Evolutionary conservation across 2,888 invertebrate genomes (phyloP), one percentile per base, ranked within the genome.

Genomic region (Agonum fuliginosum): DNA sequence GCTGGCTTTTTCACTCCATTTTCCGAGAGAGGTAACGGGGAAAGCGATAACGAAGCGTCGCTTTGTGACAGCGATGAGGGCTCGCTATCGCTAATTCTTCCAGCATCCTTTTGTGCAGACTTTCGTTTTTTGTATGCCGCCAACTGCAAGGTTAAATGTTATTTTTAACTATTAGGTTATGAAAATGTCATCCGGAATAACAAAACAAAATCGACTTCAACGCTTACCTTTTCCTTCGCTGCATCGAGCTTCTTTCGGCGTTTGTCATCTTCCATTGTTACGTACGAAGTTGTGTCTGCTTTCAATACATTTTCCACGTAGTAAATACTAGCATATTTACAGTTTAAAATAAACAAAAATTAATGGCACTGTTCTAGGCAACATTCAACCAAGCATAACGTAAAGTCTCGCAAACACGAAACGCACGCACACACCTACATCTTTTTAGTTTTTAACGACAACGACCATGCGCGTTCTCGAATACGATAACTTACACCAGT

Each of bases 201-300:
- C 70, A 67, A 70, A 71, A 62, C 51, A 72, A 69, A 19, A 77
- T 71, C 17, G 37, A 54, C 22, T 17, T 12, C 12, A 24, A n/a
- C n/a, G n/a, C 14, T 43, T 78, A 80, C 80, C 80, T 80, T 80
- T 78, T 80, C 79, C 6, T 79, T 79, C 22, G 78, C 80, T 37
- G 79, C 80, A 43, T 80, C 78, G 19, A 80, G 69, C 51, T 80
- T 80, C 27, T 48, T 78, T 12, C 78, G 67, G 2, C 79, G 80
- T 34, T 79, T 78, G 69, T 79, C 79, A 48, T 80, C 80, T 78
- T 79, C 79, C 70, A 72, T 79, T 77, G 51, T 48, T 58, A 58
- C 19, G 12, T 74, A 24, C 34, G 5, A 17, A 34, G 8, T 19
- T 10, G 8, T 37, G 12, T 19, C 22, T 54, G 24, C 8, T 22